Conservation (phyloP, 2,113 vertebrate species). For the Natator depressus region DNA sequence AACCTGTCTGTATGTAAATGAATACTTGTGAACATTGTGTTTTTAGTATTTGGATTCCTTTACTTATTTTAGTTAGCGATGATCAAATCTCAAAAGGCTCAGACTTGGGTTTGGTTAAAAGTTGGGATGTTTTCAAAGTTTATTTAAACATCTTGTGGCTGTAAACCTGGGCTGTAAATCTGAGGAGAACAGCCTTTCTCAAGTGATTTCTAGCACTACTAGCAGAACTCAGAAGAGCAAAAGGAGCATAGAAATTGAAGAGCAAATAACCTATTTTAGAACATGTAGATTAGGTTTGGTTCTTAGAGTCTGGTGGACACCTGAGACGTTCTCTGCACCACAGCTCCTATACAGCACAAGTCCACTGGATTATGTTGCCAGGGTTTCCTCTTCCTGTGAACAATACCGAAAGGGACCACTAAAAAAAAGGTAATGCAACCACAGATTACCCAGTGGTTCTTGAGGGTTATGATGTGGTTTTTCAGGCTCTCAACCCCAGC, state of each 20-base stretch:
- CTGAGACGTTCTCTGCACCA: neutral
- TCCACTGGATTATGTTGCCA: neutral
- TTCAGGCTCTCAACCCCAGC: neutral
- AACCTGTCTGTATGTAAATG: neutral
- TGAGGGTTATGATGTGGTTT: neutral
- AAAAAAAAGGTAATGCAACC: neutral
- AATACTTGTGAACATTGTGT: neutral
- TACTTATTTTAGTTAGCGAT: neutral
- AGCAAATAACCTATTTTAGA: neutral
- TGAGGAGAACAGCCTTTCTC: neutral
- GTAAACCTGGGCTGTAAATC: neutral
- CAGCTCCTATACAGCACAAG: neutral
- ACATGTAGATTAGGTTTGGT: neutral
- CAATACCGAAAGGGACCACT: neutral
- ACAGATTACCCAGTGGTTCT: neutral
- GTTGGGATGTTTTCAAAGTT: neutral
- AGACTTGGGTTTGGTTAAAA: neutral
- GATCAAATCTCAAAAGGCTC: neutral
- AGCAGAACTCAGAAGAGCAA: neutral
- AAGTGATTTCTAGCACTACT: neutral
- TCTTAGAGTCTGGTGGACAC: neutral
- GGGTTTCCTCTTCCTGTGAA: neutral
- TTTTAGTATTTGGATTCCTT: neutral
- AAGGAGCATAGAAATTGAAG: neutral
- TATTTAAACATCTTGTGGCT: neutral